Evolutionary conservation across 2,797 vertebrate genomes (phyloP), one percentile per base, ranked within the genome.

Genomic region (Steatocranus sp.): DNA sequence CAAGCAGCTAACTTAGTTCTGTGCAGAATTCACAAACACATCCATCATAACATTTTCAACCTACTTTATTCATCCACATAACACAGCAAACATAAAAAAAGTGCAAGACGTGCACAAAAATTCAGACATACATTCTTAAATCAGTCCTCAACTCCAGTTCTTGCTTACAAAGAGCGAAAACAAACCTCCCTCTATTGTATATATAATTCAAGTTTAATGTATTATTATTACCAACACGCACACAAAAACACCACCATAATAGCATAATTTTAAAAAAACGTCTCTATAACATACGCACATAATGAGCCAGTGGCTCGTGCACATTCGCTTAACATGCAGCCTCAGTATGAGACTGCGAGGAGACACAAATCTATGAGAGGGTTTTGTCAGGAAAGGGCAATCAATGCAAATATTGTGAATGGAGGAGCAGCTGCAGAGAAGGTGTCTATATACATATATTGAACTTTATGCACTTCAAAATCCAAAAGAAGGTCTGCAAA

Each of bases 31-130:
- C 63, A 43, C 63, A 43, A 43, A 25, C 63, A 43, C 63, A 25
- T 10, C 5, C 36, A 43, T 23, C 36, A 43, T 0, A 25, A 43
- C 0, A 2, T 7, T 41, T 43, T 43, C 17, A 1, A 41, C 63
- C 20, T 15, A 23, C 27, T 58, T 58, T 32, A 32, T 58, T 58
- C 54, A 58, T 58, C 27, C 54, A 58, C 27, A 32, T 58, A 58
- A 58, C 5, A 4, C 5, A 58, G 54, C 27, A 4, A 58, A 58
- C 27, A 0, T 58, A 11, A 58, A 32, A 41, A 58, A 58, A 32
- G 54, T 18, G 15, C 54, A 32, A 58, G 54, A 58, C 0, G 54
- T 58, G 54, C 54, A 18, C 15, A 58, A 30, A 56, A 2, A 27
- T 9, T 9, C 53, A 27, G 5, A 17, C 54, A 17, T 10, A 17